Conservation (phyloP, 2,888 invertebrate species). For the Cryptophagus acutangulus region DNA sequence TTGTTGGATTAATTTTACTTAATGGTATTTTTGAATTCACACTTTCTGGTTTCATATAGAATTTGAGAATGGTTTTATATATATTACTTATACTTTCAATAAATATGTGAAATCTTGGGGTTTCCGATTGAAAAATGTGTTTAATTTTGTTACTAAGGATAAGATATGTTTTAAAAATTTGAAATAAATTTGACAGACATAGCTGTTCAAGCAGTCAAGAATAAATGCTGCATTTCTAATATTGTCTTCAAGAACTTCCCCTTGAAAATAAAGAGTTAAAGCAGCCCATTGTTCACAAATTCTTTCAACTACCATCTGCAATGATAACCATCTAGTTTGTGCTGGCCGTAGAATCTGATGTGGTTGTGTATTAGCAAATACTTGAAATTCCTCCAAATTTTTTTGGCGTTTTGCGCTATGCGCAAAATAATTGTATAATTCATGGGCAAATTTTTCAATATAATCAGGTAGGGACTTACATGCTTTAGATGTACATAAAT, state of each 20-base stretch:
- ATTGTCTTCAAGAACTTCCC: neutral
- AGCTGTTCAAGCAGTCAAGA: constrained; percentile 1
- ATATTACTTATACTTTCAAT: neutral
- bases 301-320: constrained; percentile 1
- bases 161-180: constrained; percentile 8
- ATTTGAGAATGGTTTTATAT: neutral
- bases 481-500: constrained; percentile 33
- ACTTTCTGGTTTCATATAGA: neutral
- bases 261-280: neutral
- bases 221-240: constrained; percentile 6
- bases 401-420: neutral
- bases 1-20: neutral
- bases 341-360: constrained; percentile 1
- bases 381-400: neutral
- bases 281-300: constrained; percentile 1
- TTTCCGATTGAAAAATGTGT: neutral
- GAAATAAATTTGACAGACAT: constrained; percentile 7
- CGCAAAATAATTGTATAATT: constrained; percentile 27
- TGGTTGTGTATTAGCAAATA: neutral
- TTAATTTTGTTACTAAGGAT: constrained; percentile 8
- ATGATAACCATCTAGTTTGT: constrained; percentile 3
- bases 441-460: constrained; percentile 30
- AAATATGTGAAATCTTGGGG: neutral
- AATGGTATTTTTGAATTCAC: neutral
- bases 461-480: constrained; percentile 31